phyloP scores from a whole-genome alignment of 2,888 invertebrate genomes.

The Desoria tigrina region DNA sequence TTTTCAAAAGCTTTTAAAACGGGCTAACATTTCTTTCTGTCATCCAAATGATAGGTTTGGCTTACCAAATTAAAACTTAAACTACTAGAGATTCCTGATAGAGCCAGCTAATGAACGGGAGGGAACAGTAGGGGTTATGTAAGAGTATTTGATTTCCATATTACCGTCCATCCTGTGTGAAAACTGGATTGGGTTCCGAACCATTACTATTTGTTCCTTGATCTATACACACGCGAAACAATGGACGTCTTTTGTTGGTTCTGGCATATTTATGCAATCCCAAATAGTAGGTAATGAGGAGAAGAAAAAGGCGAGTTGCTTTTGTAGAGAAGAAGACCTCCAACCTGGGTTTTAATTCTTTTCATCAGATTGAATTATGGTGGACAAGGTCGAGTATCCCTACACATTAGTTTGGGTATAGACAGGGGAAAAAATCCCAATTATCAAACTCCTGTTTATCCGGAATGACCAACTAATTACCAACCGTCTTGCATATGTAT shows the following conservation, averaged over 20 bases:
- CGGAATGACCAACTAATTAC: slow-evolving; percentile 33
- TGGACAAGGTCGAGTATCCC: slow-evolving; percentile 17
- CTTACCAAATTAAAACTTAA: slow-evolving; percentile 1
- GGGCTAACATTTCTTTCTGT: not conserved
- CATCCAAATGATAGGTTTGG: slow-evolving; percentile 13
- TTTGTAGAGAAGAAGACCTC: too few relatives aligned
- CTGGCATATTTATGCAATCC: slow-evolving; percentile 1
- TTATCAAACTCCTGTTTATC: slow-evolving; percentile 33
- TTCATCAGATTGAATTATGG: slow-evolving; percentile 33
- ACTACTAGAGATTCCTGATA: not conserved
- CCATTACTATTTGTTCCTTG: not conserved
- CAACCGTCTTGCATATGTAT: slow-evolving; percentile 24
- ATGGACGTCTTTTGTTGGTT: not conserved
- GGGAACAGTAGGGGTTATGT: slow-evolving; percentile 1
- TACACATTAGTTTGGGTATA: not conserved
- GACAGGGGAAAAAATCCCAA: slow-evolving; percentile 27
- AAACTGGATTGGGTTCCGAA: slow-evolving; percentile 11
- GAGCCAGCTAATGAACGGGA: slow-evolving; percentile 1
- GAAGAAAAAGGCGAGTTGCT: not conserved
- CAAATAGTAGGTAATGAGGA: slow-evolving; percentile 5
- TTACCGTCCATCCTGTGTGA: slow-evolving; percentile 2
- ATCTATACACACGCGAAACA: not conserved
- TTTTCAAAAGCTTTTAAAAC: too few relatives aligned
- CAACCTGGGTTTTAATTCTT: slow-evolving; percentile 30
- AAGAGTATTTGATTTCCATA: not conserved